These are phyloP conservation scores for Scaptomyza reducta DNA, from an alignment of 2,888 invertebrate genomes.

Conservation along the genomic window DNA sequence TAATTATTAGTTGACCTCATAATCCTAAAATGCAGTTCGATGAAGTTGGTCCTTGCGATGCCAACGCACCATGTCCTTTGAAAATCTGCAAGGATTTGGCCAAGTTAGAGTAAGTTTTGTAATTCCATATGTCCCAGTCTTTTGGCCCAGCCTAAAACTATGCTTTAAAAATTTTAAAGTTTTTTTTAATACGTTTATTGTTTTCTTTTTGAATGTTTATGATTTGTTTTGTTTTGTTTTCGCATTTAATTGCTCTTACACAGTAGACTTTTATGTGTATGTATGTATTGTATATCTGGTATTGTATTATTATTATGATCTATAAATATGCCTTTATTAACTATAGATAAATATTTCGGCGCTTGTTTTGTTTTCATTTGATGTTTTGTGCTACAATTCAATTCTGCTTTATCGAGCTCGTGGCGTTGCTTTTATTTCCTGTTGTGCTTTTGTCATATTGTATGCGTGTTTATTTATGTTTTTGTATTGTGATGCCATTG, in stretches of 20 bases:
- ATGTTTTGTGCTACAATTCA: constrained; percentile 71
- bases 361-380: constrained; percentile 59
- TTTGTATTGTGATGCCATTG: constrained; percentile 15
- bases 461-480: constrained; percentile 11
- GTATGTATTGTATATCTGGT: constrained; percentile 56
- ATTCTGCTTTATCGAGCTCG: constrained; percentile 40
- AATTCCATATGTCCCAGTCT: neutral
- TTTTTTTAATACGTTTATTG: constrained; percentile 74
- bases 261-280: constrained; percentile 58
- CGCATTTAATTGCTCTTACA: constrained; percentile 72
- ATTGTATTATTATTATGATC: constrained; percentile 66
- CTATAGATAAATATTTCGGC: constrained; percentile 79
- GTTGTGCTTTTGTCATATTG: constrained; percentile 33
- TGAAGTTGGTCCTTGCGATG: neutral
- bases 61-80: neutral
- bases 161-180: too few relatives aligned
- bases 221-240: constrained; percentile 44
- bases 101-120: neutral
- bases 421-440: constrained; percentile 32
- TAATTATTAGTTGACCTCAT: neutral
- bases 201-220: constrained; percentile 35
- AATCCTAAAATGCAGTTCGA: neutral
- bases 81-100: neutral
- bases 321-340: constrained; percentile 75
- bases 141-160: neutral